Percentiles rank a stretch among this genome's conserved stretches.
Evolutionary conservation across 2,113 vertebrate species (phyloP).

Genomic region (Anarrhichthys ocellatus): DNA sequence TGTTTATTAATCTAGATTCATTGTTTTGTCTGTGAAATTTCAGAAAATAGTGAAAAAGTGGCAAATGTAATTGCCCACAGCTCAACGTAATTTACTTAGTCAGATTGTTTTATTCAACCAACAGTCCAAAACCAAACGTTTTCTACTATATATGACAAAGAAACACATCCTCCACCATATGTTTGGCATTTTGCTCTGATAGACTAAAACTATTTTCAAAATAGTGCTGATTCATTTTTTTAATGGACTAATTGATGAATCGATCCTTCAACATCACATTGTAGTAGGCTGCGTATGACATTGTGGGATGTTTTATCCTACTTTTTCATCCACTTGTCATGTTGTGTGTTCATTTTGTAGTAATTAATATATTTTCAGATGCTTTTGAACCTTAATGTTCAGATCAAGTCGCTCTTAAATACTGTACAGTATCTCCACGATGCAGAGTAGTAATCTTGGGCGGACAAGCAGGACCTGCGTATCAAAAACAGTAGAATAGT

Average conservation of each 20-base stretch:
- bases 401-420: neutral
- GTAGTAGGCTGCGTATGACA: neutral
- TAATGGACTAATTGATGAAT: neutral
- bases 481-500: constrained; percentile 36
- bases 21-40: neutral
- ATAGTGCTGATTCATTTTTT: neutral
- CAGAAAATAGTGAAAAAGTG: neutral
- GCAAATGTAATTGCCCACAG: neutral
- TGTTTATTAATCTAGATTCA: neutral
- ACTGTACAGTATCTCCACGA: neutral
- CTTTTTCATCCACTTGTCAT: neutral
- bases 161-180: neutral
- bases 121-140: neutral
- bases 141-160: neutral
- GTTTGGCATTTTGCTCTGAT: neutral
- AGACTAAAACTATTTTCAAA: neutral
- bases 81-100: neutral
- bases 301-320: neutral
- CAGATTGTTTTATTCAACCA: neutral
- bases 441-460: neutral
- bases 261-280: neutral
- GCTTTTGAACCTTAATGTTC: neutral
- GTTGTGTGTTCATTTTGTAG: neutral
- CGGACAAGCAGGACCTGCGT: constrained; percentile 20
- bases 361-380: constrained; percentile 4